Evolutionary conservation across 2,797 vertebrate genomes (phyloP).

Genomic region (Mormyrops boulengeri): DNA sequence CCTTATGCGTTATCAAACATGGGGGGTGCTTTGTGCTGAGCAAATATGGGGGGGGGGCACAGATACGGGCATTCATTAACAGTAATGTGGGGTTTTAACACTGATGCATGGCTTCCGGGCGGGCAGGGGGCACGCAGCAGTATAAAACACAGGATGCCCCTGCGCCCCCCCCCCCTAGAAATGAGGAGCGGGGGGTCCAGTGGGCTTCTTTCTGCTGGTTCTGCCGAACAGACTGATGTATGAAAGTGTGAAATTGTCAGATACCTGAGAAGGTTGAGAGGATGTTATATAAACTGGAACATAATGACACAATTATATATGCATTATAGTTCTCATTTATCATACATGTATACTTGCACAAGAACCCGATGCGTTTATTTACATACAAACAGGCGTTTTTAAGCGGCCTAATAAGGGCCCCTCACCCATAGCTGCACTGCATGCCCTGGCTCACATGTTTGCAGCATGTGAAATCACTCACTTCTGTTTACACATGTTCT

Average conservation of each 20-base stretch:
- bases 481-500: neutral
- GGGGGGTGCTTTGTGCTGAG: constrained; percentile 61
- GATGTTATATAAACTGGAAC: neutral
- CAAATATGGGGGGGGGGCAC: constrained; percentile 64
- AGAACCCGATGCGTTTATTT: neutral
- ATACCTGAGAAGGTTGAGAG: neutral
- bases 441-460: neutral
- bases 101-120: constrained; percentile 70
- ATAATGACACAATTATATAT: neutral
- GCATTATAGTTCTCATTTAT: neutral
- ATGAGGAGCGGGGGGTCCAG: neutral
- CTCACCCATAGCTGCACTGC: neutral
- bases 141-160: constrained; percentile 78
- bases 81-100: constrained; percentile 82
- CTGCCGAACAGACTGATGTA: neutral
- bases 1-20: constrained; percentile 10
- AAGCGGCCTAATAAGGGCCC: neutral
- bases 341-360: neutral
- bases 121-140: constrained; percentile 55
- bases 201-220: neutral
- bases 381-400: neutral
- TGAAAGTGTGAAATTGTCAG: neutral
- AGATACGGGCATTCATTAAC: constrained; percentile 83
- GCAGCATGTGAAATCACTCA: neutral
- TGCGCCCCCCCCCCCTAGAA: constrained; percentile 20